These are phyloP conservation scores for Synergus itoensis DNA, from an alignment of 2,888 invertebrate genomes.

Conservation along the genomic window DNA sequence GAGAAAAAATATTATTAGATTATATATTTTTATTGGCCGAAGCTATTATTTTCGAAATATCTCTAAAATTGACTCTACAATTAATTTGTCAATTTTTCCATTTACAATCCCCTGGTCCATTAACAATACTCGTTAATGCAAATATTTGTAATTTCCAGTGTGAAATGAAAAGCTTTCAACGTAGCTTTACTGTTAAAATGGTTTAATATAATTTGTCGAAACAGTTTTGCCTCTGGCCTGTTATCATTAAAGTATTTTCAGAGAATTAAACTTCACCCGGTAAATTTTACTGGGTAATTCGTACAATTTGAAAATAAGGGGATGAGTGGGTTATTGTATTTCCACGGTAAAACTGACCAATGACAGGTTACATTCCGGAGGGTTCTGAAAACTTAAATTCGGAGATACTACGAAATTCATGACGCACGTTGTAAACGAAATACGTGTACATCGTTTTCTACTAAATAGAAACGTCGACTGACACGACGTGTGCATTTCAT, in stretches of 20 bases:
- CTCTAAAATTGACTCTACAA: no score
- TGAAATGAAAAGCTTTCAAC: conserved; percentile 1
- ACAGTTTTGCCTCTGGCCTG: not conserved
- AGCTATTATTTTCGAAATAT: no score
- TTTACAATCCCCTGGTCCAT: not conserved
- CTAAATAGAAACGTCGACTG: conserved; percentile 32
- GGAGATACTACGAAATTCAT: conserved; percentile 35
- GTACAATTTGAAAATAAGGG: not conserved
- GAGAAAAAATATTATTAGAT: not conserved
- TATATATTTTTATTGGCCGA: no score
- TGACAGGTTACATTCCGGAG: conserved; percentile 17
- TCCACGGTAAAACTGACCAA: not conserved
- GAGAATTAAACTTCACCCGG: not conserved
- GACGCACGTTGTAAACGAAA: conserved; percentile 36
- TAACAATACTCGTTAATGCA: not conserved
- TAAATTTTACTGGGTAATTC: conserved; percentile 5
- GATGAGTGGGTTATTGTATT: conserved; percentile 1
- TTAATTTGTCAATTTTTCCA: no score
- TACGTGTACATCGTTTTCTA: conserved; percentile 41
- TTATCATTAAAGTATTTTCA: conserved; percentile 11
- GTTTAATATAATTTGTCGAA: conserved; percentile 6
- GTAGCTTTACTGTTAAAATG: not conserved
- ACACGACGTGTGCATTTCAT: conserved; percentile 31
- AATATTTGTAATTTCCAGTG: conserved; percentile 7
- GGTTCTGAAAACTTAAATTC: conserved; percentile 40